Evolutionary conservation across 1,140 invertebrate species (phyloP).

Genomic region (Zaprionus tsacasi): DNA sequence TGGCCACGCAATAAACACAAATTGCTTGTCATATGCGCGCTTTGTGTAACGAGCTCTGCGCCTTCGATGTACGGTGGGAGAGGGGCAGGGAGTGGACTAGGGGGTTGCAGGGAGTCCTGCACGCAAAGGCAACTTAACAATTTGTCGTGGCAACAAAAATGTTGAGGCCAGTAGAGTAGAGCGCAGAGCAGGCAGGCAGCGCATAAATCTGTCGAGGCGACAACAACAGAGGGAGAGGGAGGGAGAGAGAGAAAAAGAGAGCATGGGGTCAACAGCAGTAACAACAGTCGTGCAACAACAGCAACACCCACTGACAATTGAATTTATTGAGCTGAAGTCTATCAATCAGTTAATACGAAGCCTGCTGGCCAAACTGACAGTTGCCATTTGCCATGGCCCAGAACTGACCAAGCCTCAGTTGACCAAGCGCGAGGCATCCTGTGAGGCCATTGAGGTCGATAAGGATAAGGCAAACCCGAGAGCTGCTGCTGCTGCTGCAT

Average conservation of each 20-base stretch:
- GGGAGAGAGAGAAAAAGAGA: neutral
- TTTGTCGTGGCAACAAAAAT: conserved; percentile 58
- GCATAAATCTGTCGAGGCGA: conserved; percentile 52
- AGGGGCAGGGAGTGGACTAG: neutral
- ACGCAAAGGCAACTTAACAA: conserved; percentile 68
- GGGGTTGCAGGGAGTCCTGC: neutral
- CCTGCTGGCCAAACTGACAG: conserved; percentile 44
- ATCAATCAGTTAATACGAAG: conserved; percentile 78
- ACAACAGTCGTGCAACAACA: conserved; percentile 16
- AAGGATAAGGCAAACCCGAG: neutral
- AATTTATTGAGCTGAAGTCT: conserved; percentile 74
- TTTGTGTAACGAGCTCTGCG: conserved; percentile 67
- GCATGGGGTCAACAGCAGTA: neutral
- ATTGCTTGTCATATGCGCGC: conserved; percentile 77
- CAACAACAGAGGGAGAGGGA: conserved; percentile 2
- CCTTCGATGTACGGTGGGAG: neutral
- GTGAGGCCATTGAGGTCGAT: neutral
- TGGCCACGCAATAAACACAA: conserved; percentile 77
- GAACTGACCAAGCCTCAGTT: neutral
- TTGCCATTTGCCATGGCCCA: conserved; percentile 44
- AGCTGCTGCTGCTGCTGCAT: conserved; percentile 7
- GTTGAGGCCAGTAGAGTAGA: conserved; percentile 40
- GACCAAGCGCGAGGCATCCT: neutral
- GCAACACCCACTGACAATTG: conserved; percentile 67
- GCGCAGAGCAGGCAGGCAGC: conserved; percentile 21